Evolutionary conservation across 2,888 invertebrate genomes (phyloP).

Genomic region (Hedya salicella): DNA sequence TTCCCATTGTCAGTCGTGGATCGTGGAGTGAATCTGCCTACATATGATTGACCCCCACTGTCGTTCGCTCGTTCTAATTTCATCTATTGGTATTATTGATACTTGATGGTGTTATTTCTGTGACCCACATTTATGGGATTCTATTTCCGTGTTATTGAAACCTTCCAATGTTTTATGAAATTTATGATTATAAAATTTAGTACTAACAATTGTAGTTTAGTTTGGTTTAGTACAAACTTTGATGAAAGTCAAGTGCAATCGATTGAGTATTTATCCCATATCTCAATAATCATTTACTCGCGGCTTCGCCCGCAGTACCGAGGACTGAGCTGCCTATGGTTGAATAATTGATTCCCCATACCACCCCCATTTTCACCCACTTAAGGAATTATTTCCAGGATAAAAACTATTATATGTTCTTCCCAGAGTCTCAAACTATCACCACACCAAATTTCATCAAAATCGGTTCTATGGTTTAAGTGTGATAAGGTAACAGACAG

Average conservation of each 20-base stretch:
- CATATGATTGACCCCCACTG: conserved; percentile 49
- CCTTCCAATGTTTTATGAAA: conserved; percentile 18
- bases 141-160: background rate
- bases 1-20: conserved; percentile 34
- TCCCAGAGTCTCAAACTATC: no score
- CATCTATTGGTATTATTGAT: conserved; percentile 41
- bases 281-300: no score
- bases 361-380: no score
- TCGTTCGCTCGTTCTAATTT: conserved; percentile 46
- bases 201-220: no score
- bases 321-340: no score
- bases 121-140: conserved; percentile 14
- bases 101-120: conserved; percentile 23
- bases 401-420: no score
- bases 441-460: no score
- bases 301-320: no score
- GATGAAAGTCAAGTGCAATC: conserved; percentile 37
- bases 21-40: conserved; percentile 34
- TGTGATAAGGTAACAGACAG: no score
- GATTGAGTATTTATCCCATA: conserved; percentile 4
- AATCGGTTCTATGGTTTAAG: no score
- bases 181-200: conserved; percentile 7
- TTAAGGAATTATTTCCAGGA: no score
- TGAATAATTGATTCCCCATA: no score
- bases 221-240: conserved; percentile 2